Conservation (phyloP, 2,888 invertebrate species). For the Agrotis exclamationis region DNA sequence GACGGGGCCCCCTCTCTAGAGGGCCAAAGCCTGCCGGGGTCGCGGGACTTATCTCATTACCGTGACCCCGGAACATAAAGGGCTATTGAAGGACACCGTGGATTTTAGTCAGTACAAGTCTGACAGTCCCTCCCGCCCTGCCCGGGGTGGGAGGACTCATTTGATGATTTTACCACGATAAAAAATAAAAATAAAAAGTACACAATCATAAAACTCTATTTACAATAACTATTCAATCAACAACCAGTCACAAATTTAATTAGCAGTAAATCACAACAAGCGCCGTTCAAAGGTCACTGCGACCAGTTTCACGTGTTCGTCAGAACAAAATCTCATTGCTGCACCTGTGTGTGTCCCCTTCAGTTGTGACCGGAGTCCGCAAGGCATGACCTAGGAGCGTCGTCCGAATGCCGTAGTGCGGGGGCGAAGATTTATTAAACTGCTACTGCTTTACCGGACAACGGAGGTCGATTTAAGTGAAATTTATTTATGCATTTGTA, state of each 20-base stretch:
- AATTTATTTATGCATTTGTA: conserved; percentile 79
- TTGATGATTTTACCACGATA: no score
- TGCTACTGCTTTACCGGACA: conserved; percentile 79
- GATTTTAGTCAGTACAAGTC: no score
- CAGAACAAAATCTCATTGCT: conserved; percentile 40
- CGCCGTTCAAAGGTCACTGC: conserved; percentile 57
- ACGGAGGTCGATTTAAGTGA: conserved; percentile 70
- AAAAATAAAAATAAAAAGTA: no score
- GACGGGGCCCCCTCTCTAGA: no score
- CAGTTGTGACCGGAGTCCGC: conserved; percentile 62
- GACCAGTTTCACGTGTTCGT: conserved; percentile 43
- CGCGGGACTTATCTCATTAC: no score
- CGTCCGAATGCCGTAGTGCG: conserved; percentile 63
- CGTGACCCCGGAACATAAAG: no score
- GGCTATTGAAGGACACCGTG: no score
- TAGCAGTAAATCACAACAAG: conserved; percentile 42
- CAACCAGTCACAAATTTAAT: conserved; percentile 39
- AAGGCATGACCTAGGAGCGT: conserved; percentile 64
- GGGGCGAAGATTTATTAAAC: conserved; percentile 86
- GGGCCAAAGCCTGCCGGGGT: no score
- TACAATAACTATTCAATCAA: conserved; percentile 33
- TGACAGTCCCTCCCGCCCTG: no score
- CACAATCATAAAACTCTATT: conserved; percentile 17
- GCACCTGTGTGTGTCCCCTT: conserved; percentile 63
- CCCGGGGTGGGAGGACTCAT: no score